Conservation (phyloP, 92 coral and sea anemone genomes). For the Umimayanthus kanabou region DNA sequence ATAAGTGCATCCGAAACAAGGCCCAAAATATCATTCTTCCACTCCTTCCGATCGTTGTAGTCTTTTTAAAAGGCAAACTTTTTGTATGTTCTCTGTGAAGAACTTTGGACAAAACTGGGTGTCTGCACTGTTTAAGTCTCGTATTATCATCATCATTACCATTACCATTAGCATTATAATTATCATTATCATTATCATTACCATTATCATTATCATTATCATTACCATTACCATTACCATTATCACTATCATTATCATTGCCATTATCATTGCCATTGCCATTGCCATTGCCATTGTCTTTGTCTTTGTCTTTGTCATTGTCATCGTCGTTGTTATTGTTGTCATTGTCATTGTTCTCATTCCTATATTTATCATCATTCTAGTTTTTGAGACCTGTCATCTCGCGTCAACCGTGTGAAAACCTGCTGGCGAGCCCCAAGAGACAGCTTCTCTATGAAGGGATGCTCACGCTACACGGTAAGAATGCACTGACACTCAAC, state of each 20-base stretch:
- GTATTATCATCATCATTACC: neutral
- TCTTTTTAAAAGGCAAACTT: no score
- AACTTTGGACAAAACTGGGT: no score
- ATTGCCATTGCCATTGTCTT: neutral
- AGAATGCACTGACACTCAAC: conserved; percentile 1
- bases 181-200: neutral
- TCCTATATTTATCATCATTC: neutral
- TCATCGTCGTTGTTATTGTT: neutral
- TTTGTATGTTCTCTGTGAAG: no score
- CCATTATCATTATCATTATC: neutral
- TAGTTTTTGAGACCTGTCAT: conserved; percentile 83
- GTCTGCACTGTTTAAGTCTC: neutral
- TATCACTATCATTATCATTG: neutral
- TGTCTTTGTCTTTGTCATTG: neutral
- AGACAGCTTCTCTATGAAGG: conserved; percentile 93
- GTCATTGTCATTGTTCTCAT: neutral
- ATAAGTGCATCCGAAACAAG: no score
- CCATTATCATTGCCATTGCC: neutral
- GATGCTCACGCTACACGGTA: conserved; percentile 77
- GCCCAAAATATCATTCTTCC: no score
- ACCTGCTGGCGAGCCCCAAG: conserved; percentile 87
- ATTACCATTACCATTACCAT: neutral
- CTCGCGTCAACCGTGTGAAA: conserved; percentile 89
- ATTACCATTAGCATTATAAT: neutral
- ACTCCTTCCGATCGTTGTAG: no score